Conservation (phyloP, 1,140 invertebrate species). For the Diorhabda elongata region DNA sequence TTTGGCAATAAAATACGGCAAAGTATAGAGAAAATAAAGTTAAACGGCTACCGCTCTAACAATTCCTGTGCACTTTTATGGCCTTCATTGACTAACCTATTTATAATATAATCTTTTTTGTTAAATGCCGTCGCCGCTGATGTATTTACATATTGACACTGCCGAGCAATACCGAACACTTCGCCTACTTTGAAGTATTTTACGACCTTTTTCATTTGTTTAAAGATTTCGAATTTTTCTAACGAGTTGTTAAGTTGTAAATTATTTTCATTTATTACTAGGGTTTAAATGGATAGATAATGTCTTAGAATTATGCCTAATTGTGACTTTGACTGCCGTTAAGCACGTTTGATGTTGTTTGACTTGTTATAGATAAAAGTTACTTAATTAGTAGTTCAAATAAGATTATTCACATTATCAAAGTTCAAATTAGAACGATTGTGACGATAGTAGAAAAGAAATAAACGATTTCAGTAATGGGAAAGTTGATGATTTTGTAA, state of each 20-base stretch:
- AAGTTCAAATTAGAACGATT: too few relatives aligned
- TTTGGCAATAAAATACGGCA: constrained; percentile 27
- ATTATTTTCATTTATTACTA: not conserved
- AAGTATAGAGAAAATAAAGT: constrained; percentile 4
- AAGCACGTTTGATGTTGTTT: too few relatives aligned
- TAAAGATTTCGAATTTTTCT: not conserved
- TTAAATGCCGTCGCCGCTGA: not conserved
- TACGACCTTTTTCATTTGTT: not conserved
- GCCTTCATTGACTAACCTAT: constrained; percentile 18
- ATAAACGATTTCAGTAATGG: too few relatives aligned
- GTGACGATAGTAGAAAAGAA: too few relatives aligned
- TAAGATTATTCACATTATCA: too few relatives aligned
- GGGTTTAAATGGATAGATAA: not conserved
- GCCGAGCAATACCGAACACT: not conserved
- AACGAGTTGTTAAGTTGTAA: not conserved
- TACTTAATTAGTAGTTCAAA: too few relatives aligned
- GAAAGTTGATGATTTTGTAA: too few relatives aligned
- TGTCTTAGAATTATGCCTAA: not conserved
- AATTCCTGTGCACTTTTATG: constrained; percentile 10
- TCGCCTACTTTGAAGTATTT: not conserved
- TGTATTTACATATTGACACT: constrained; percentile 1
- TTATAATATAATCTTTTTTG: constrained; percentile 25
- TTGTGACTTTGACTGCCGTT: not conserved
- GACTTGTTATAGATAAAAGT: too few relatives aligned
- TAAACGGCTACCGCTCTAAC: constrained; percentile 13